phyloP scores from a whole-genome alignment of 2,797 vertebrate genomes.

The Sebastes dallii region DNA sequence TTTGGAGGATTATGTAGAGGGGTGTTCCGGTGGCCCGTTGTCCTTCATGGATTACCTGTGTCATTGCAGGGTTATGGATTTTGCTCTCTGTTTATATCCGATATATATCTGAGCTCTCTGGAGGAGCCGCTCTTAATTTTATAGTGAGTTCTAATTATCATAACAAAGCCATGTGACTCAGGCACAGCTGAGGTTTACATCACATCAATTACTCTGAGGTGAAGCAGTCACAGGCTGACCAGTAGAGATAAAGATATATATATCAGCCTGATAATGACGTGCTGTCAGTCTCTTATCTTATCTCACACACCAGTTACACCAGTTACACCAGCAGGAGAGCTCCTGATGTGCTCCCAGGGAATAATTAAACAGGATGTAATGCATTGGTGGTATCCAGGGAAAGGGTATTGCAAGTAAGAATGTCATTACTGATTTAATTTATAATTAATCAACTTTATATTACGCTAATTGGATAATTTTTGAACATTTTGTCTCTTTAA shows the following conservation, averaged over 20 bases:
- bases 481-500: not conserved
- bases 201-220: constrained; percentile 67
- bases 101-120: constrained; percentile 1
- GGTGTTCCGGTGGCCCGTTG: too few species aligned
- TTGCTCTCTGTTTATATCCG: too few species aligned
- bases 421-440: not conserved
- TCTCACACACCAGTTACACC: constrained; percentile 50
- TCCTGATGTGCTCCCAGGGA: constrained; percentile 36
- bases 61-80: too few species aligned
- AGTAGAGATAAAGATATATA: constrained; percentile 57
- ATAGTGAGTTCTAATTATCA: constrained; percentile 62
- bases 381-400: not conserved
- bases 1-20: too few species aligned
- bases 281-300: constrained; percentile 56
- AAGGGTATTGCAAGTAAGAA: not conserved
- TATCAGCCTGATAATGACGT: constrained; percentile 37
- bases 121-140: constrained; percentile 52
- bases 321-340: not conserved
- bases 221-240: constrained; percentile 60
- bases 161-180: constrained; percentile 61
- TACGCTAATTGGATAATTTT: not conserved
- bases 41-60: too few species aligned
- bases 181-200: constrained; percentile 55
- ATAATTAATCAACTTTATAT: not conserved
- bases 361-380: constrained; percentile 24